phyloP scores from a whole-genome alignment of 2,888 invertebrate species.

The Cheilosia scutellata region DNA sequence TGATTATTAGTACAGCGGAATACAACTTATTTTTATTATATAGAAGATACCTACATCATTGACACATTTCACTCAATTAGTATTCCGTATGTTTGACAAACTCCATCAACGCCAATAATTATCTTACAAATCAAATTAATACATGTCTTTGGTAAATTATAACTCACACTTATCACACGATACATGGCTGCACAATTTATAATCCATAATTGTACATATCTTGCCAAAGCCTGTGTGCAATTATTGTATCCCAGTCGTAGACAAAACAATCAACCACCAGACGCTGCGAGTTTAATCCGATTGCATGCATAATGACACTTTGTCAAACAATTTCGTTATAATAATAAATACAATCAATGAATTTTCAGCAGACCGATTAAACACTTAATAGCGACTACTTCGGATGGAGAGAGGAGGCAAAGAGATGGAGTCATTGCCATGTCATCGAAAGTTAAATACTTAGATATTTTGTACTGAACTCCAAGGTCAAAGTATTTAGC shows the following conservation, averaged over 20 bases:
- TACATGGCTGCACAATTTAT: neutral
- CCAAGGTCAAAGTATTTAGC: too few species aligned
- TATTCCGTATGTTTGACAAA: slow-evolving; percentile 6
- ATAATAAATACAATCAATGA: neutral
- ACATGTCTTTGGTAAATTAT: slow-evolving; percentile 35
- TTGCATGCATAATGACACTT: slow-evolving; percentile 17
- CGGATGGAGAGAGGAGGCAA: too few species aligned
- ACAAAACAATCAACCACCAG: neutral
- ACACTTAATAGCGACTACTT: too few species aligned
- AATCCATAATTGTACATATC: slow-evolving; percentile 22
- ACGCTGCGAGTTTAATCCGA: slow-evolving; percentile 8
- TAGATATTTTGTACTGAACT: too few species aligned
- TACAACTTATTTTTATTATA: too few species aligned
- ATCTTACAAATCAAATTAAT: slow-evolving; percentile 27
- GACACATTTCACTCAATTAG: slow-evolving; percentile 26
- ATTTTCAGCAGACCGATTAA: neutral
- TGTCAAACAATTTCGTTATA: neutral
- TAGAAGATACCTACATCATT: neutral
- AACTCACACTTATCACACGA: slow-evolving; percentile 4
- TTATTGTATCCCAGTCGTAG: slow-evolving; percentile 9
- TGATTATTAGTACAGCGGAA: too few species aligned
- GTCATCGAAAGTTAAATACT: too few species aligned
- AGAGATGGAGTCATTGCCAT: too few species aligned
- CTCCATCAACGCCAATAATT: slow-evolving; percentile 38
- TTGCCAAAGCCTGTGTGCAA: neutral